Evolutionary conservation across 2,888 invertebrate genomes (phyloP).

Genomic region (Dimorphilus gyrociliatus): DNA sequence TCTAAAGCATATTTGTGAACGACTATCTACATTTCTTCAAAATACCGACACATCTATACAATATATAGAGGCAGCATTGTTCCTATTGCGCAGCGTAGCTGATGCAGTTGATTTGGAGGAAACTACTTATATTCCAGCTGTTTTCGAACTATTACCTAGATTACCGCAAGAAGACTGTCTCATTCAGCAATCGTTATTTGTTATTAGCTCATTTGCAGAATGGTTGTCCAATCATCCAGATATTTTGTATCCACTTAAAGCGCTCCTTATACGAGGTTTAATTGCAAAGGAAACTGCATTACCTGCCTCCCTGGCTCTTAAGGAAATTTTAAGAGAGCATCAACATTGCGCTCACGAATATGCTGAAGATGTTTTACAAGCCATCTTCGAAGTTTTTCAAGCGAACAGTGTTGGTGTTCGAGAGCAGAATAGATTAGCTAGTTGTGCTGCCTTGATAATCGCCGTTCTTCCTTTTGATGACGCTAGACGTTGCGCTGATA

Average conservation of each 20-base stretch:
- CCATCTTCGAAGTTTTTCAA: too few relatives aligned
- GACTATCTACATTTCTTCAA: too few relatives aligned
- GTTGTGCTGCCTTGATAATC: too few relatives aligned
- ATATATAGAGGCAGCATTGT: conserved; percentile 50
- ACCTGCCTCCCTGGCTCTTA: conserved; percentile 67
- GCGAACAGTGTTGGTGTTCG: too few relatives aligned
- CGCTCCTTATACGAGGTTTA: conserved; percentile 51
- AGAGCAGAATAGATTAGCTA: too few relatives aligned
- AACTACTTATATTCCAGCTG: conserved; percentile 43
- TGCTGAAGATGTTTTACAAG: too few relatives aligned
- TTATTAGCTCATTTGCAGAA: conserved; percentile 58
- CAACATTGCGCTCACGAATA: too few relatives aligned
- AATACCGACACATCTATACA: too few relatives aligned
- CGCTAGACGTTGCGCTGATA: too few relatives aligned
- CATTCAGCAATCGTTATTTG: conserved; percentile 1
- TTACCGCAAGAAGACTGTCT: too few relatives aligned
- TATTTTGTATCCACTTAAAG: conserved; percentile 50
- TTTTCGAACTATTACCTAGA: conserved; percentile 47
- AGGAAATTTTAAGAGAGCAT: conserved; percentile 61
- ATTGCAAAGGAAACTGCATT: conserved; percentile 52
- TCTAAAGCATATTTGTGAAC: too few relatives aligned
- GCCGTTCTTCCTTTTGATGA: too few relatives aligned
- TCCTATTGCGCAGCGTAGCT: conserved; percentile 45
- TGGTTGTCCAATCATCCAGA: conserved; percentile 62
- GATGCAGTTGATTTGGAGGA: conserved; percentile 46